Base-by-base conservation (phyloP, 2,888 invertebrate species). In the Plebejus argus region DNA sequence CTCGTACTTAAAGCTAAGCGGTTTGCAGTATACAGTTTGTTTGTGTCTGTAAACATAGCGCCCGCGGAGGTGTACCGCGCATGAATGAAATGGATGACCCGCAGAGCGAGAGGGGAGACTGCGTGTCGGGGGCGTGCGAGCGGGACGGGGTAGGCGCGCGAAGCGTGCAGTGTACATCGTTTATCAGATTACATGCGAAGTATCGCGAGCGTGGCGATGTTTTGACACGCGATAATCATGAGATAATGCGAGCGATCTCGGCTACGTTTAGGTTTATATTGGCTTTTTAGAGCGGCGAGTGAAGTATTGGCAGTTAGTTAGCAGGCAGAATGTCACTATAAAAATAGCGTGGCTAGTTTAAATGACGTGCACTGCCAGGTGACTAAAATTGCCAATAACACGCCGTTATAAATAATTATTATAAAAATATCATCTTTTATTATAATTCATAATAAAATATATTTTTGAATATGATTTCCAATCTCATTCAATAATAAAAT, bases 221-320 rank as follows among this genome's bases (percentile, higher is more conserved):
- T 94, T 94, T 94, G 94, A 94, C 94, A 94, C 94, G 93, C 93
- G 94, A 94, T 94, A 94, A 94, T 94, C 93, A 93, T 91, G 89
- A 93, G 94, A 93, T 94, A 94, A 94, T 94, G 90, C 93, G 91
- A 87, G 87, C 93, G 92, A 93, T 94, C 93, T 93, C 91, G 85
- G 85, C 87, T 89, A 89, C 92, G 89, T 91, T 94, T 93, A 93
- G 92, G 93, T 92, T 93, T 91, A 93, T 92, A 92, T 92, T 93
- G 89, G 91, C 91, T 93, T 93, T 93, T 92, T 92, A 91, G 90
- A 88, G 88, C 85, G 83, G 83, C 85, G 85, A 86, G 85, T 87
- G 85, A 86, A 87, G 86, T 87, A 83, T 84, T 86, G 86, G 85
- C 86, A 86, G 85, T 85, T 72, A 86, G 87, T 88, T 87, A 88